These are phyloP conservation scores for Cathartes aura DNA, from an alignment of 2,113 vertebrate genomes.

Conservation along the genomic window DNA sequence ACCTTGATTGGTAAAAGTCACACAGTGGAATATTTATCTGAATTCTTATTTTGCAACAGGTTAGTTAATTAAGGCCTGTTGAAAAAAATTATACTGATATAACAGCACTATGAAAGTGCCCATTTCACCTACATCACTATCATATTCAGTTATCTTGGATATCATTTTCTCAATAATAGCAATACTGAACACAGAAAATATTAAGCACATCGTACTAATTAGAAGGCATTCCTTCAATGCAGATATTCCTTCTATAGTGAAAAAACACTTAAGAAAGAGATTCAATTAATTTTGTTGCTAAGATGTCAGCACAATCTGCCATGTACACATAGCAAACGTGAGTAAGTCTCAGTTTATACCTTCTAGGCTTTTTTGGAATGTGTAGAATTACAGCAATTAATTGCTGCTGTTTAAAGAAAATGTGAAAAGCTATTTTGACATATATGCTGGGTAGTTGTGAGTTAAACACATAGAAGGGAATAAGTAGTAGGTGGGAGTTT, in stretches of 20 bases:
- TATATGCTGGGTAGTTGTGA: background rate
- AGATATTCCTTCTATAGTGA: background rate
- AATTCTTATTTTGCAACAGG: background rate
- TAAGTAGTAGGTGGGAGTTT: background rate
- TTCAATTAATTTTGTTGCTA: background rate
- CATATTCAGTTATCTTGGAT: background rate
- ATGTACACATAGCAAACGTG: background rate
- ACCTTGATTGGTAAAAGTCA: background rate
- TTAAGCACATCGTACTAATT: background rate
- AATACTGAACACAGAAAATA: background rate
- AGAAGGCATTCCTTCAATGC: background rate
- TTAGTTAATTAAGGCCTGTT: background rate
- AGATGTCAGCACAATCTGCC: background rate
- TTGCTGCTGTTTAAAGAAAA: background rate
- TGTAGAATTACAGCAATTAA: constrained; percentile 12
- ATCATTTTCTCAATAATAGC: background rate
- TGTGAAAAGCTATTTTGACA: constrained; percentile 10
- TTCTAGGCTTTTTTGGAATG: background rate
- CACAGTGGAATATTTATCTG: background rate
- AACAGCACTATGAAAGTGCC: background rate
- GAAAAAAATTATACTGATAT: background rate
- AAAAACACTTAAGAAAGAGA: constrained; percentile 1
- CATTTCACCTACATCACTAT: background rate
- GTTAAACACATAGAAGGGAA: background rate
- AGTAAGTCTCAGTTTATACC: background rate